phyloP scores from a whole-genome alignment of 2,113 vertebrate genomes.

The Eidolon helvum region DNA sequence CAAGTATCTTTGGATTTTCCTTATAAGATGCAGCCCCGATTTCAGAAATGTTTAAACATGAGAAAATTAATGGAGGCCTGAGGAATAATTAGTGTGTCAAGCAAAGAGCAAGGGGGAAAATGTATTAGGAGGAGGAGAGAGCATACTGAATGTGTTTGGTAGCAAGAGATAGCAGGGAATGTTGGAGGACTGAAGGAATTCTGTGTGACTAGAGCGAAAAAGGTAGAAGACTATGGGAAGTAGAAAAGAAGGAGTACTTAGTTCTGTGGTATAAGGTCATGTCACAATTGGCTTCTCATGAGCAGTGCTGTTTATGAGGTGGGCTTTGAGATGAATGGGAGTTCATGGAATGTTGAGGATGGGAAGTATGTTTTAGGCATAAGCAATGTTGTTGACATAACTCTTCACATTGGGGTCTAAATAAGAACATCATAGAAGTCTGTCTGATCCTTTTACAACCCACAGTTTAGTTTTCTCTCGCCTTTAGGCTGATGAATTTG shows the following conservation, averaged over 20 bases:
- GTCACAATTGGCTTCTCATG: not conserved
- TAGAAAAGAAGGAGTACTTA: not conserved
- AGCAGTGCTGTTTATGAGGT: not conserved
- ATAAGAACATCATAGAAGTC: not conserved
- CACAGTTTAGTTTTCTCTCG: not conserved
- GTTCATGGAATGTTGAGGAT: not conserved
- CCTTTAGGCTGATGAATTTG: slow-evolving; percentile 90
- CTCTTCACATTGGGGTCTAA: not conserved
- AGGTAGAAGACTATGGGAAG: not conserved
- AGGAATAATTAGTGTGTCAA: not conserved
- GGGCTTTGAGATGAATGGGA: not conserved
- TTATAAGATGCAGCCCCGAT: not conserved
- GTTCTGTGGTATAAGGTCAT: not conserved
- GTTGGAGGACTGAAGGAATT: not conserved
- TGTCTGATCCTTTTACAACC: not conserved
- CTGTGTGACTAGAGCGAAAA: not conserved
- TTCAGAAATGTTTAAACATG: slow-evolving; percentile 29
- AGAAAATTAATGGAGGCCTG: not conserved
- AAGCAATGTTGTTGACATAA: not conserved
- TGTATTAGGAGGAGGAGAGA: not conserved
- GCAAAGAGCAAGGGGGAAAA: not conserved
- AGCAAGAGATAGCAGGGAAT: not conserved
- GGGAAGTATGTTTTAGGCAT: not conserved
- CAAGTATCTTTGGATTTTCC: slow-evolving; percentile 11
- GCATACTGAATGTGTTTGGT: not conserved